Evolutionary conservation across 2,113 vertebrate genomes (phyloP).

Genomic region (Hyaena hyaena): DNA sequence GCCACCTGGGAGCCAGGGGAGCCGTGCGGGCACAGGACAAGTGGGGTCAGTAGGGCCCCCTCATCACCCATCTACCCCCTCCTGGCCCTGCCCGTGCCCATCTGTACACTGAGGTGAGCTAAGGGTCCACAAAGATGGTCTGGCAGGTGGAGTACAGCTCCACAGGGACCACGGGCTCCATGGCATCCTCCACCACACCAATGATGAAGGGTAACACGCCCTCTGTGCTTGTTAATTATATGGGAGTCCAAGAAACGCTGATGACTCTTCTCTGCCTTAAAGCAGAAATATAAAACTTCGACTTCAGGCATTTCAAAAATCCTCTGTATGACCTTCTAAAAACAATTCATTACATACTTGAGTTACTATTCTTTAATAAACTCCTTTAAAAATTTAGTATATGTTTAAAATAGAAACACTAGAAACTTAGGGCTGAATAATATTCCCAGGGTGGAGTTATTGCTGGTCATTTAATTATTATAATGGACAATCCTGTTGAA

Average conservation of each 20-base stretch:
- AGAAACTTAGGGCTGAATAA: background rate
- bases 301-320: background rate
- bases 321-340: background rate
- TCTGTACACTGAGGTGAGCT: background rate
- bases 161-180: background rate
- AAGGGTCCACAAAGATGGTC: background rate
- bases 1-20: background rate
- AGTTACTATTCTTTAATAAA: background rate
- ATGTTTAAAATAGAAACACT: background rate
- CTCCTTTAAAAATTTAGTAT: background rate
- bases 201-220: background rate
- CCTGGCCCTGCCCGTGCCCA: background rate
- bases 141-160: background rate
- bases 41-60: background rate
- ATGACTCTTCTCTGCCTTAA: background rate
- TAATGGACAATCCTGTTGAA: background rate
- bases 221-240: background rate
- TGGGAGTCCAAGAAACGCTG: background rate
- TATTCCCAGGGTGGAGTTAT: background rate
- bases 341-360: background rate
- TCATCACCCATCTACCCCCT: background rate
- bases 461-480: background rate
- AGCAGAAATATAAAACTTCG: background rate
- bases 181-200: background rate
- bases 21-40: background rate